Conservation (phyloP, 23 tunicate species). For the Styela plicata region DNA sequence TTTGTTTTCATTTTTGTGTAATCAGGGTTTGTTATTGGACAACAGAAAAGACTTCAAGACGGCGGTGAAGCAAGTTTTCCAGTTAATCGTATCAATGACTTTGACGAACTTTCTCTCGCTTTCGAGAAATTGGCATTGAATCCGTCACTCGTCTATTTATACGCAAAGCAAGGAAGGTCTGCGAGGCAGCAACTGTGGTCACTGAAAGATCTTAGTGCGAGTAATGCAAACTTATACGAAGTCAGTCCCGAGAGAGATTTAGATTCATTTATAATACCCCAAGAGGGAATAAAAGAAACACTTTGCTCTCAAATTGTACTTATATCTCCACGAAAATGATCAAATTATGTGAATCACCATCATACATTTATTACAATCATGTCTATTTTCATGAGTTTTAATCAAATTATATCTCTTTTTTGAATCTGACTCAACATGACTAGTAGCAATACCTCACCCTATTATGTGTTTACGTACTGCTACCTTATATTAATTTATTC, state of each 20-base stretch:
- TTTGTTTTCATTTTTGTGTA: neutral
- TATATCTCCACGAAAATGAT: conserved; percentile 3
- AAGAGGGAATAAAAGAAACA: conserved; percentile 11
- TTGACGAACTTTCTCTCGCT: neutral
- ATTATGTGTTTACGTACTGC: neutral
- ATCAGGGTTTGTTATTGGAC: conserved; percentile 12
- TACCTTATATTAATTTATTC: too few relatives aligned
- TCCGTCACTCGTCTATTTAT: conserved; percentile 24
- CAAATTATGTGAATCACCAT: neutral
- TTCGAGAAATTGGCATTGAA: neutral
- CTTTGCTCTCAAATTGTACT: conserved; percentile 22
- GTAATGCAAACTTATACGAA: conserved; percentile 42
- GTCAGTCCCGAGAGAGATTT: conserved; percentile 25
- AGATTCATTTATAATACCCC: conserved; percentile 29
- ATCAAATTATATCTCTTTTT: too few relatives aligned
- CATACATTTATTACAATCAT: neutral
- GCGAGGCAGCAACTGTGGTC: conserved; percentile 52
- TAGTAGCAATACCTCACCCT: neutral
- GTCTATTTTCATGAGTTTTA: neutral
- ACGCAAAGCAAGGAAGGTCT: conserved; percentile 54
- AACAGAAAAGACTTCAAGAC: neutral
- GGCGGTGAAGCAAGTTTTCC: neutral
- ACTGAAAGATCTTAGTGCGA: conserved; percentile 15
- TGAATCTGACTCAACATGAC: too few relatives aligned
- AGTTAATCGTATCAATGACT: neutral